Evolutionary conservation across 2,888 invertebrate genomes (phyloP), one percentile per base, ranked within the genome.

Genomic region (Drosophila atripex): DNA sequence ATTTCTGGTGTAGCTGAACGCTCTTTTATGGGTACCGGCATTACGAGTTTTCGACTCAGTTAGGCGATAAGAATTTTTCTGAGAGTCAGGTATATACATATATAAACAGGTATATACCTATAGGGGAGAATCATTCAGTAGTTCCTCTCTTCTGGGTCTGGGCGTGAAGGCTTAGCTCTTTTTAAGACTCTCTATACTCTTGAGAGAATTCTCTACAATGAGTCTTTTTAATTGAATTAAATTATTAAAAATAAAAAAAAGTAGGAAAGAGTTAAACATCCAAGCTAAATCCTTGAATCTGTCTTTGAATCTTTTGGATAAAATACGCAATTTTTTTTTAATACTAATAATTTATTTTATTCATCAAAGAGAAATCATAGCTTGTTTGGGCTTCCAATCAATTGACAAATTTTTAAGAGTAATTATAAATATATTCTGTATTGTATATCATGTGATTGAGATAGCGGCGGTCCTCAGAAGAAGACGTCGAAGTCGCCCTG

Each of bases 401-500:
- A 38, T 71, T 70, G 80, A 85, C 68, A 74, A 76, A 74, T 71
- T 51, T 64, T 77, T 82, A 77, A 79, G 59, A 77, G 64, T 77
- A 77, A 77, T 57, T 78, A 86, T 84, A 82, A 82, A 86, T 70
- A 70, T 71, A 46, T 71, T 28, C 51, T 58, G 43, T 70, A 60
- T n/a, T n/a, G n/a, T 71, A 51, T 47, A 70, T 70, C 49, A 66
- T 55, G 30, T 50, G 49, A 53, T 41, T 71, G 71, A 71, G 71
- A 57, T 49, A 70, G 53, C 38, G 23, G 11, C 32, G 45, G 11
- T 14, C 23, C 47, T 73, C 74, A 90, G 55, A 90, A 89, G 78
- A 89, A 88, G 38, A 57, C 84, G 51, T 88, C 88, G 46, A 89
- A 89, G 28, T 84, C 79, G 14, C 64, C 70, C 18, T 66, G 65